Evolutionary conservation across 2,888 invertebrate species (phyloP).

Genomic region (Tuta absoluta): DNA sequence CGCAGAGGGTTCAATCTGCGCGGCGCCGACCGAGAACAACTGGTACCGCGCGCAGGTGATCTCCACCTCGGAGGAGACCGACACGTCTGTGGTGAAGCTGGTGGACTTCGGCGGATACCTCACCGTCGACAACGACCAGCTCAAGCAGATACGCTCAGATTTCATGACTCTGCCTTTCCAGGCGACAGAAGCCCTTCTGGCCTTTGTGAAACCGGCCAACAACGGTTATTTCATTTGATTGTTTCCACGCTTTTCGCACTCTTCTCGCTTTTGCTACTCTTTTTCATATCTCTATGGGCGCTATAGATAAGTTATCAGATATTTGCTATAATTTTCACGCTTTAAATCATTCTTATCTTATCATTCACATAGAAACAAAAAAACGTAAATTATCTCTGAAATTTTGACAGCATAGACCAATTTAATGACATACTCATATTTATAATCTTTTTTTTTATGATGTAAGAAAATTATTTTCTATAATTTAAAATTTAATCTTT

Average conservation of each 20-base stretch:
- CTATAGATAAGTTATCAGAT: not conserved
- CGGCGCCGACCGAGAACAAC: constrained; percentile 89
- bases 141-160: constrained; percentile 96
- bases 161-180: constrained; percentile 98
- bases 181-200: constrained; percentile 96
- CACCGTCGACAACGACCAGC: constrained; percentile 86
- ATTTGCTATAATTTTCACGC: not conserved
- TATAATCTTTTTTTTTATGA: not conserved
- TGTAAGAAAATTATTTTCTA: no score
- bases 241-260: constrained; percentile 9
- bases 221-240: constrained; percentile 76
- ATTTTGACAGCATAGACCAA: not conserved
- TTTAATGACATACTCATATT: constrained; percentile 2
- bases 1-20: constrained; percentile 92
- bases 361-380: constrained; percentile 2
- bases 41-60: constrained; percentile 96
- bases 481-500: not conserved
- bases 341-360: not conserved
- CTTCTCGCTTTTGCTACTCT: not conserved
- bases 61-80: constrained; percentile 84
- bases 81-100: constrained; percentile 90
- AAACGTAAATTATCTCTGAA: not conserved
- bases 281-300: not conserved
- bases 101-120: constrained; percentile 98
- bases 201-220: constrained; percentile 90